A percentile compares a stretch with the other conserved stretches of the same genome.
Evolutionary conservation across 2,888 invertebrate genomes (phyloP).

Genomic region (Cosmopolites sordidus): DNA sequence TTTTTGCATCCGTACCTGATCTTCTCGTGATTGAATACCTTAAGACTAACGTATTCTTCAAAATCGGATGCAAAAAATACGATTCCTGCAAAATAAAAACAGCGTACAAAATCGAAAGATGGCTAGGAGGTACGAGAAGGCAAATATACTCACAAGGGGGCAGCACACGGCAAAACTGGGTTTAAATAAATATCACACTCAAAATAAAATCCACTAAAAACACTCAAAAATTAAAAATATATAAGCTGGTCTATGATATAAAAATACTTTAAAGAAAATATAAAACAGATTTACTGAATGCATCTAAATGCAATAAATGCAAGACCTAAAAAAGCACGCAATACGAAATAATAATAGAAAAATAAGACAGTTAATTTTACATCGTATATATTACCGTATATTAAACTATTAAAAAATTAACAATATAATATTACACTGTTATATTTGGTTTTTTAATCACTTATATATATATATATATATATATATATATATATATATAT

Average conservation of each 20-base stretch:
- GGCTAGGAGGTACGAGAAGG: constrained; percentile 2
- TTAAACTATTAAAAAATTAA: too few relatives aligned
- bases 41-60: constrained; percentile 43
- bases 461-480: too few relatives aligned
- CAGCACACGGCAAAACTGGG: constrained; percentile 8
- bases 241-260: not conserved
- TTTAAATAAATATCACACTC: constrained; percentile 7
- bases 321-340: not conserved
- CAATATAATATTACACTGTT: too few relatives aligned
- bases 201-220: constrained; percentile 8
- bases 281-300: not conserved
- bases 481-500: too few relatives aligned
- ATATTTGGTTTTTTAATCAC: too few relatives aligned
- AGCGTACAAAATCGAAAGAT: constrained; percentile 4
- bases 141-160: constrained; percentile 1
- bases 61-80: constrained; percentile 42
- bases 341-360: too few relatives aligned
- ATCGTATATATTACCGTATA: too few relatives aligned
- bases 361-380: too few relatives aligned
- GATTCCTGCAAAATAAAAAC: constrained; percentile 35
- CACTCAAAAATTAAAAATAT: too few relatives aligned
- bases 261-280: constrained; percentile 2
- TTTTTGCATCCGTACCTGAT: constrained; percentile 42
- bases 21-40: constrained; percentile 38
- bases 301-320: not conserved